These are phyloP conservation scores for Nephotettix cincticeps DNA, from an alignment of 1,140 invertebrate genomes.

Conservation along the genomic window DNA sequence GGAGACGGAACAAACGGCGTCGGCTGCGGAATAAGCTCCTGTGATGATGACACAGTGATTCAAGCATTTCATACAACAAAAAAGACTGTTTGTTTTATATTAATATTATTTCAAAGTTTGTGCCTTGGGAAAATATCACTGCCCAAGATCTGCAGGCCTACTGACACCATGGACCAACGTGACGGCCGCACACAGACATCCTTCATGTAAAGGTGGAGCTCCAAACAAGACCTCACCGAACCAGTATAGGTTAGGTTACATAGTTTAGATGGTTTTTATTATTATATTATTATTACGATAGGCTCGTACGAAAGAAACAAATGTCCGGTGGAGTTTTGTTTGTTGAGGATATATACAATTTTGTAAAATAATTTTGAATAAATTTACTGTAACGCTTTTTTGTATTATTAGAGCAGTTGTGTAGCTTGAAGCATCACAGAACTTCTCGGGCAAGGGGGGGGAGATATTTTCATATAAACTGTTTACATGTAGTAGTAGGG, in stretches of 20 bases:
- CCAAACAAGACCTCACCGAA: constrained; percentile 14
- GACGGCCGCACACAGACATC: no score
- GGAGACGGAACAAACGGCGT: constrained; percentile 6
- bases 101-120: no score
- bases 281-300: constrained; percentile 22
- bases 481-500: constrained; percentile 11
- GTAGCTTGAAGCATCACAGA: constrained; percentile 5
- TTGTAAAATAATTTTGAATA: constrained; percentile 23
- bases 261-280: constrained; percentile 15
- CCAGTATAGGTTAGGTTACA: neutral
- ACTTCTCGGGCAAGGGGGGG: neutral
- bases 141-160: neutral
- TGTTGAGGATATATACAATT: constrained; percentile 13
- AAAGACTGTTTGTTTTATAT: no score
- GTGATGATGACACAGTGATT: no score
- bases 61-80: no score
- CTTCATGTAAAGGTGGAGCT: neutral
- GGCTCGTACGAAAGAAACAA: constrained; percentile 2
- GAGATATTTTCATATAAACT: neutral
- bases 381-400: constrained; percentile 20
- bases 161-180: no score
- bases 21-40: neutral
- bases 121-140: neutral
- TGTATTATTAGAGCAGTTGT: constrained; percentile 12
- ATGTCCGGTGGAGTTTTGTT: constrained; percentile 12